Percentiles rank a stretch among this genome's conserved stretches.
These are phyloP conservation scores for Gandaritis pyraliata DNA, from an alignment of 2,888 invertebrate genomes.

Conservation along the genomic window DNA sequence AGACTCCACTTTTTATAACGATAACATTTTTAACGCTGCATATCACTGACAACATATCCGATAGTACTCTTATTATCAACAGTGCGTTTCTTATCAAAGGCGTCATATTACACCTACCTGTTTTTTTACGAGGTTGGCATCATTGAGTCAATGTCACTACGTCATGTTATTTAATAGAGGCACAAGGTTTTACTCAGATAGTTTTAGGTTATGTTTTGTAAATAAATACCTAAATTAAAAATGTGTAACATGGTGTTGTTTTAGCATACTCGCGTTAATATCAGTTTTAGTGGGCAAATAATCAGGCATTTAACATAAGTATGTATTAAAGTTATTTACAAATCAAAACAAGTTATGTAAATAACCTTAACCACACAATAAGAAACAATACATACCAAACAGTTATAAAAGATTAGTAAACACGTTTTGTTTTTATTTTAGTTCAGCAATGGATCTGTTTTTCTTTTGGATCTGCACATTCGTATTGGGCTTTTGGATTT, in stretches of 20 bases:
- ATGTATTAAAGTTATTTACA: no score
- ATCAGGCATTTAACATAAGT: no score
- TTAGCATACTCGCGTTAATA: no score
- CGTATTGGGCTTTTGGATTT: slow-evolving; percentile 64
- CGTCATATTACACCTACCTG: slow-evolving; percentile 17
- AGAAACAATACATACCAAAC: no score
- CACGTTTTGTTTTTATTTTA: slow-evolving; percentile 1
- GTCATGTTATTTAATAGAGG: slow-evolving; percentile 4
- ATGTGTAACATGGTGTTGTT: no score
- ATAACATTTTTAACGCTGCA: no score
- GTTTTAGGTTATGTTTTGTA: slow-evolving; percentile 17
- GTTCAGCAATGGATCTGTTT: slow-evolving; percentile 57
- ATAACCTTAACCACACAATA: no score
- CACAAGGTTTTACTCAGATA: slow-evolving; percentile 10
- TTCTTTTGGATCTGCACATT: slow-evolving; percentile 60
- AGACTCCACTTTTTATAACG: no score
- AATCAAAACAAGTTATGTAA: no score
- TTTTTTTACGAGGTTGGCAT: slow-evolving; percentile 26
- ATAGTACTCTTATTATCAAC: no score
- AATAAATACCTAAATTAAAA: not conserved
- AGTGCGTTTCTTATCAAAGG: slow-evolving; percentile 8
- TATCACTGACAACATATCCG: not conserved
- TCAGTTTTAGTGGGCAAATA: no score
- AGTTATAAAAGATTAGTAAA: no score
- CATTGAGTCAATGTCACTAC: slow-evolving; percentile 12